Evolutionary conservation across 2,113 vertebrate genomes (phyloP).

Genomic region (Carollia perspicillata): DNA sequence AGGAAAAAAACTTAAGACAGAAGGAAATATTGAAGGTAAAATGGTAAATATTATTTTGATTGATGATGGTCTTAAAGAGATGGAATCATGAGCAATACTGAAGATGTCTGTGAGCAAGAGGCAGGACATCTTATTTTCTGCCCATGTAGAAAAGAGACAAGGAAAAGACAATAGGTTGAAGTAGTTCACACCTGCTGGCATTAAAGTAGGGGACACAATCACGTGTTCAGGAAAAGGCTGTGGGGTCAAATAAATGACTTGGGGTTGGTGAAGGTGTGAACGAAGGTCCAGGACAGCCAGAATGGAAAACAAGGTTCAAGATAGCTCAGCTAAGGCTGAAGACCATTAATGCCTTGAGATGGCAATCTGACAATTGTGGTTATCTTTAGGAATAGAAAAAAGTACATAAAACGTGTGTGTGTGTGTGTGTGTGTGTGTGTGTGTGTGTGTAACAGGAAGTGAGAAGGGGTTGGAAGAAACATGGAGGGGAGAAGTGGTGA

Average conservation of each 20-base stretch:
- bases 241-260: neutral
- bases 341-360: neutral
- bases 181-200: neutral
- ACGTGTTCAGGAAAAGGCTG: neutral
- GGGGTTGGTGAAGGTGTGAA: accelerated
- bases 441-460: neutral
- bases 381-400: neutral
- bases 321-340: neutral
- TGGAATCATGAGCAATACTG: neutral
- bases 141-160: neutral
- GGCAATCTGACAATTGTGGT: neutral
- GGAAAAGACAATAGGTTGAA: neutral
- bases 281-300: neutral
- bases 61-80: constrained; percentile 32
- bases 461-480: neutral
- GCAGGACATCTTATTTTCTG: neutral
- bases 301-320: neutral
- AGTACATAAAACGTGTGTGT: neutral
- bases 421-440: neutral
- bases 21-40: constrained; percentile 4
- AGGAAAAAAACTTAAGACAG: constrained; percentile 35
- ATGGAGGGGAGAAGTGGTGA: neutral
- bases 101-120: neutral
- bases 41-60: constrained; percentile 43
- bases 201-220: neutral